These are phyloP conservation scores for Callorhinus ursinus DNA, from an alignment of 2,113 vertebrate genomes.

Conservation along the genomic window DNA sequence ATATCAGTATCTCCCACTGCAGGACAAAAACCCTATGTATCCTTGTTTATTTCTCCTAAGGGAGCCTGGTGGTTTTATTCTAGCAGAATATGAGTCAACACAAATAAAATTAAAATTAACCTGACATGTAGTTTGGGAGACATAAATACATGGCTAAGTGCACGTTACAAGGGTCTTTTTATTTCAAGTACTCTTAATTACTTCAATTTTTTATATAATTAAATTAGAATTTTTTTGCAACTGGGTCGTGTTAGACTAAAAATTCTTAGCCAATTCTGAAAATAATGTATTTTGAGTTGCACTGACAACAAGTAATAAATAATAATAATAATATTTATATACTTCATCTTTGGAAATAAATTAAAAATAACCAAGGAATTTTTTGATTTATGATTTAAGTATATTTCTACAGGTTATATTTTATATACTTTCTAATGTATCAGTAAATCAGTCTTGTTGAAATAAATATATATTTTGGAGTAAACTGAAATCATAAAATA, in stretches of 20 bases:
- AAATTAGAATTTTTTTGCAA: background rate
- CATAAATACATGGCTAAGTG: background rate
- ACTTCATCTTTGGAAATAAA: background rate
- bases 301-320: background rate
- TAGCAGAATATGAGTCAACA: background rate
- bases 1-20: rapidly evolving
- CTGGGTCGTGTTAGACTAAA: background rate
- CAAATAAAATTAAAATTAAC: background rate
- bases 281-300: background rate
- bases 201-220: background rate
- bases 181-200: background rate
- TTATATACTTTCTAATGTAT: background rate
- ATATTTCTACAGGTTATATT: background rate
- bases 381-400: background rate
- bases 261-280: background rate
- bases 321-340: background rate
- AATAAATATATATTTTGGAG: background rate
- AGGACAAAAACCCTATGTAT: background rate
- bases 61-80: background rate
- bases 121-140: background rate
- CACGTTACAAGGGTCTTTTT: background rate
- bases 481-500: background rate
- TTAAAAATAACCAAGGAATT: background rate
- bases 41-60: background rate
- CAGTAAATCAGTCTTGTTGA: background rate